Evolutionary conservation across 92 coral and sea anemone genomes (phyloP), one percentile per base, ranked within the genome.

Genomic region (Siderastrea siderea): DNA sequence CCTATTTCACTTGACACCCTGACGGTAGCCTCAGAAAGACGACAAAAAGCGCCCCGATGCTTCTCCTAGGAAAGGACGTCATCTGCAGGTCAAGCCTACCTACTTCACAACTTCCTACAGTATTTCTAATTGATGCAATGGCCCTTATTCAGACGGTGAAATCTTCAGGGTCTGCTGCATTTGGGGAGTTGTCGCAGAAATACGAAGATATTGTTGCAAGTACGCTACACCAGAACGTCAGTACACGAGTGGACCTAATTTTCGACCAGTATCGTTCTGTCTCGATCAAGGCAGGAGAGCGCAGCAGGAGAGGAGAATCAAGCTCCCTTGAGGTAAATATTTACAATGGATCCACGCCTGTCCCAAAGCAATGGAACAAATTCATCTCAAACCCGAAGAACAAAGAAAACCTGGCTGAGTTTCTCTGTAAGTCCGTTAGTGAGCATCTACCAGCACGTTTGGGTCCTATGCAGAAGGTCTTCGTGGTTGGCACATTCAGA

Each of bases 291-390:
- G 93, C 75, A 65, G 93, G 87, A 46, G 95, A 93, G 64, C 81
- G 93, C 49, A 44, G 48, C 14, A 86, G 54, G 76, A 81, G 90
- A 64, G 89, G 86, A 9, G 87, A 75, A 64, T 55, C 82, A 62
- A 63, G 80, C 53, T 77, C 91, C 49, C 26, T 89, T 38, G 88
- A 85, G 70, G 82, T 92, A 13, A 80, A 81, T 4, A 92, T 92
- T 80, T 84, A 76, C 54, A 69, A 84, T 76, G 68, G 54, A 38
- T 43, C 82, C 58, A 77, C 91, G 13, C 91, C 91, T 61, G 91
- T 89, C 49, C 92, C 78, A 7, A 92, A 89, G 74, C 86, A 93
- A 74, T 93, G 86, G 95, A n/a, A 68, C 67, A 92, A 92, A 73
- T 88, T 61, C 71, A 88, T 85, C 69, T 87, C 91, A 10, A 76